Evolutionary conservation across 1,140 invertebrate genomes (phyloP), one percentile per base, ranked within the genome.

Genomic region (Venturia canescens): DNA sequence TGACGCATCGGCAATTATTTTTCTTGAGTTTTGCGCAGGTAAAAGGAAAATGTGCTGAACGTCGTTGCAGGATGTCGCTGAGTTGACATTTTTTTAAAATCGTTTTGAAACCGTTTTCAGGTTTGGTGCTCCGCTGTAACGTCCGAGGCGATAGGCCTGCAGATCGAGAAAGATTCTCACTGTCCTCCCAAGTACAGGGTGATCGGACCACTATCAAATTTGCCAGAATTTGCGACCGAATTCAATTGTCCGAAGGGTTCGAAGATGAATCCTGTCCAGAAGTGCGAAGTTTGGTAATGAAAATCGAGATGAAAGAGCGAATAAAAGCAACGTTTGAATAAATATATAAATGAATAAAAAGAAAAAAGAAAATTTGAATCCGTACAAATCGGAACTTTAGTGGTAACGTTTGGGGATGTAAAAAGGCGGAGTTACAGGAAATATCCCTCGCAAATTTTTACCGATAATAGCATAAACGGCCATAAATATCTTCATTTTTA

Each of bases 11-110:
- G n/a, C 97, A 98, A 89, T 92, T 98, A 53, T 99, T 99, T 90
- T 99, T 98, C 86, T 92, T 99, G 18, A 97, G 96, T 48, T 98
- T 98, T 91, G 97, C 97, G 31, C 97, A 98, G 94, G 96, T 97
- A 91, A 88, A 3, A 34, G 7, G 3, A 34, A 34, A 3, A 34
- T 34, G 31, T 34, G 31, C 31, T 34, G 31, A 34, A n/a, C n/a
- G n/a, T n/a, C n/a, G n/a, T n/a, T n/a, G n/a, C n/a, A n/a, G n/a
- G n/a, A n/a, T n/a, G n/a, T n/a, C n/a, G n/a, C n/a, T n/a, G n/a
- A n/a, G n/a, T n/a, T n/a, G n/a, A 31, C 57, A 79, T 53, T 6
- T 26, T 38, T 44, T 23, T 72, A 31, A 57, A 70, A 48, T 48
- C 44, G n/a, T n/a, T 74, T 75, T 44, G 27, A 84, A 81, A 53